Evolutionary conservation across 2,797 vertebrate species (phyloP).

Genomic region (Labeo calbasu): DNA sequence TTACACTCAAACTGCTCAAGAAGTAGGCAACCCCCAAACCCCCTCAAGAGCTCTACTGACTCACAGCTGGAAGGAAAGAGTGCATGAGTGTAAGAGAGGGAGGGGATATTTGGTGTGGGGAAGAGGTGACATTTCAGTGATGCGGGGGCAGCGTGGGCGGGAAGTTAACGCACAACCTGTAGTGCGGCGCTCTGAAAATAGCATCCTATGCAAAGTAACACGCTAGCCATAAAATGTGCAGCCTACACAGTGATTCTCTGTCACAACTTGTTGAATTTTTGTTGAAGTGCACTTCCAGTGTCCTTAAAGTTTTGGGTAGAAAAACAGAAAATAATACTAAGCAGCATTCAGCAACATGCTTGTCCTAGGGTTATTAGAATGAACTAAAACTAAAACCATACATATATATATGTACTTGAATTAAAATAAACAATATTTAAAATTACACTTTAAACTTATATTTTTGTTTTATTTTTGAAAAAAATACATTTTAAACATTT

Average conservation of each 20-base stretch:
- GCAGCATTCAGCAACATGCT: neutral
- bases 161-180: constrained; percentile 47
- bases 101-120: constrained; percentile 63
- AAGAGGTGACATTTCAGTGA: constrained; percentile 73
- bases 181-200: constrained; percentile 75
- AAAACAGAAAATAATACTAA: neutral
- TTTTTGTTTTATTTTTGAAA: neutral
- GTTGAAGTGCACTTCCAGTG: neutral
- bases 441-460: neutral
- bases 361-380: neutral
- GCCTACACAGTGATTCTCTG: neutral
- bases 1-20: constrained; percentile 35
- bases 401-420: neutral
- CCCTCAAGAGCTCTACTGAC: constrained; percentile 46
- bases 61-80: constrained; percentile 63
- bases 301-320: neutral
- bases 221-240: neutral
- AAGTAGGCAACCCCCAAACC: constrained; percentile 55
- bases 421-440: neutral
- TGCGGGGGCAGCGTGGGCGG: constrained; percentile 66
- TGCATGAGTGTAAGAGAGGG: constrained; percentile 51
- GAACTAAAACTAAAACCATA: neutral
- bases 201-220: constrained; percentile 63
- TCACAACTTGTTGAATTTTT: neutral
- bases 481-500: no score